These are phyloP conservation scores for Oryzias curvinotus DNA, from an alignment of 2,113 vertebrate species.

Conservation along the genomic window DNA sequence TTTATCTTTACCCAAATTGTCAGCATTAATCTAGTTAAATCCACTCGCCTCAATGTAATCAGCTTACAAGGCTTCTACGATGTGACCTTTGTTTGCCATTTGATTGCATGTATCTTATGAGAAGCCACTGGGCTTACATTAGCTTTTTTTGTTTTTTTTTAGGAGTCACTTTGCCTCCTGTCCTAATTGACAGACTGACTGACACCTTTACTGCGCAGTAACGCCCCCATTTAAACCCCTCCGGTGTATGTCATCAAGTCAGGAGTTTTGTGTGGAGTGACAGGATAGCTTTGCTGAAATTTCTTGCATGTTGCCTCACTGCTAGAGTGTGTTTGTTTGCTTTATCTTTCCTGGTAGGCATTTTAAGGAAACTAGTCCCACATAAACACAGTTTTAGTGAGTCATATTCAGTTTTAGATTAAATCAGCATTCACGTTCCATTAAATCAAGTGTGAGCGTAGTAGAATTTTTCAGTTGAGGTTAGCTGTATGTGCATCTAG, in stretches of 20 bases:
- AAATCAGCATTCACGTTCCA: constrained; percentile 8
- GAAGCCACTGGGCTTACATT: constrained; percentile 39
- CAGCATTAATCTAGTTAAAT: too few relatives aligned
- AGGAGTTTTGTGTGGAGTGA: constrained; percentile 42
- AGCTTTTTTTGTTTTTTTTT: constrained; percentile 31
- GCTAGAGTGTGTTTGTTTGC: constrained; percentile 44
- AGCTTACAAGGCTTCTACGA: neutral
- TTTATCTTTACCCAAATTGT: too few relatives aligned
- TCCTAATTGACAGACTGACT: constrained; percentile 54
- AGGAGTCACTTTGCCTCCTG: constrained; percentile 27
- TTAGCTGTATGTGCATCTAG: too few relatives aligned
- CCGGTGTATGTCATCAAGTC: constrained; percentile 38
- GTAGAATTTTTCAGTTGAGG: constrained; percentile 22
- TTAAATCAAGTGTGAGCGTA: constrained; percentile 3
- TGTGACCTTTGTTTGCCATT: neutral
- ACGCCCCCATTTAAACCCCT: neutral
- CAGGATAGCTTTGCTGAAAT: constrained; percentile 23
- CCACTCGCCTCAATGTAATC: neutral
- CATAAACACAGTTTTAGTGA: too few relatives aligned
- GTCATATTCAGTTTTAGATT: constrained; percentile 15
- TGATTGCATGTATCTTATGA: constrained; percentile 50
- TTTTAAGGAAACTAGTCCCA: constrained; percentile 9
- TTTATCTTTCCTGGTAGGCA: constrained; percentile 20
- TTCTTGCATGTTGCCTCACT: constrained; percentile 18
- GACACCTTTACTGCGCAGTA: constrained; percentile 23